Conservation (phyloP, 2,113 vertebrate species). For the Nicator chloris region DNA sequence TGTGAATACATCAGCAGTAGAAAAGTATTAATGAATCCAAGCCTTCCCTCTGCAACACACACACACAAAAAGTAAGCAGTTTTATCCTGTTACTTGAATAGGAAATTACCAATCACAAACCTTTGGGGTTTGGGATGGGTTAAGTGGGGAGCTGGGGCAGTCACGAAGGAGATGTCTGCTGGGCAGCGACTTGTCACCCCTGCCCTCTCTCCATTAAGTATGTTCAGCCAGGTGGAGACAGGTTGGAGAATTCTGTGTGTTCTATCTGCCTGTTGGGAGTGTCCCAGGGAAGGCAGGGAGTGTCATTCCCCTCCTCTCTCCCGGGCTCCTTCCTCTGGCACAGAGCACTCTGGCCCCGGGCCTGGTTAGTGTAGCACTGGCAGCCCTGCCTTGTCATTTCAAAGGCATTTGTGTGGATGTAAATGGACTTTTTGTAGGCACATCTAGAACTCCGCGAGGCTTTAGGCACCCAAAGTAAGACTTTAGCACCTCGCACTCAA, state of each 20-base stretch:
- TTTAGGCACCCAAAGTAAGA: not conserved
- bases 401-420: not conserved
- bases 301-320: not conserved
- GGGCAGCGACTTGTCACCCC: not conserved
- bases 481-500: not conserved
- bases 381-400: not conserved
- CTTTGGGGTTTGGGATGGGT: not conserved
- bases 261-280: not conserved
- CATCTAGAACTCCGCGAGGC: not conserved
- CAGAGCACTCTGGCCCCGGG: not conserved
- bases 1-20: not conserved
- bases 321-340: not conserved
- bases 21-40: not conserved
- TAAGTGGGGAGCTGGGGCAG: not conserved
- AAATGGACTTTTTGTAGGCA: not conserved
- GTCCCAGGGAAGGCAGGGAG: not conserved
- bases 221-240: not conserved
- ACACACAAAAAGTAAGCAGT: not conserved
- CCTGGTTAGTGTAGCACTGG: not conserved
- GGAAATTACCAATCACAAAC: not conserved
- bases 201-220: not conserved
- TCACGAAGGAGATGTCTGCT: accelerated
- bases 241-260: not conserved
- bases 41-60: not conserved
- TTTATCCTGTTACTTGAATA: not conserved